phyloP scores from a whole-genome alignment of 1,140 invertebrate species.

The Brachionus koreanus region DNA sequence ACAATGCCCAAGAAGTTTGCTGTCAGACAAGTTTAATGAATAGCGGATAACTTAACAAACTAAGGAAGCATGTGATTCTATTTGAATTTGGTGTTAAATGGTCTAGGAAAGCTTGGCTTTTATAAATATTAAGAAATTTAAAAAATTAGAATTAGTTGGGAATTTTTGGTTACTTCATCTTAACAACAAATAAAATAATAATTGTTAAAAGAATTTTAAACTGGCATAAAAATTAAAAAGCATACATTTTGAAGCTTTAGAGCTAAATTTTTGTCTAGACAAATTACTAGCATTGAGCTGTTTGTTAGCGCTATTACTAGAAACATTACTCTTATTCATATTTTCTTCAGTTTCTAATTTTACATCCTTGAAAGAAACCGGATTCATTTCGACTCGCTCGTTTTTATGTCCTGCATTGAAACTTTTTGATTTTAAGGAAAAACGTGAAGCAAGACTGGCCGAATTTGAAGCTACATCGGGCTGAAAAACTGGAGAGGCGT shows the following conservation, averaged over 20 bases:
- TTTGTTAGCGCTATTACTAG: background rate
- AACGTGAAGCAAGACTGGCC: background rate
- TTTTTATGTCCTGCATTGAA: background rate
- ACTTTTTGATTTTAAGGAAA: background rate
- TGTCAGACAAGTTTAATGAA: too few species aligned
- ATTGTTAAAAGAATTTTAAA: background rate
- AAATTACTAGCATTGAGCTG: slow-evolving; percentile 19
- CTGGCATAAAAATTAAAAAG: background rate
- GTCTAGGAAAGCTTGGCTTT: too few species aligned
- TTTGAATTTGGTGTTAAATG: too few species aligned
- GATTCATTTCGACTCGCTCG: background rate
- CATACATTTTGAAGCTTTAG: slow-evolving; percentile 40
- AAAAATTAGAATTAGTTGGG: too few species aligned
- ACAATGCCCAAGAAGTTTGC: too few species aligned
- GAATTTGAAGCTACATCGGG: background rate
- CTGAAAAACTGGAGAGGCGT: background rate
- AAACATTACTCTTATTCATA: background rate
- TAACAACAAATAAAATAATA: too few species aligned
- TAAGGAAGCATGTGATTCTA: too few species aligned
- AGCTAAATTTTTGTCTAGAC: slow-evolving; percentile 11
- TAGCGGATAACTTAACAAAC: too few species aligned
- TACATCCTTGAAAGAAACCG: background rate
- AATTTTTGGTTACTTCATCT: too few species aligned
- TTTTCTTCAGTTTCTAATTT: background rate
- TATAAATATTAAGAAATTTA: too few species aligned